Percentiles rank a stretch among this genome's conserved stretches.
These are phyloP conservation scores for Polypedilum vanderplanki DNA, from an alignment of 1,140 invertebrate genomes.

Conservation along the genomic window DNA sequence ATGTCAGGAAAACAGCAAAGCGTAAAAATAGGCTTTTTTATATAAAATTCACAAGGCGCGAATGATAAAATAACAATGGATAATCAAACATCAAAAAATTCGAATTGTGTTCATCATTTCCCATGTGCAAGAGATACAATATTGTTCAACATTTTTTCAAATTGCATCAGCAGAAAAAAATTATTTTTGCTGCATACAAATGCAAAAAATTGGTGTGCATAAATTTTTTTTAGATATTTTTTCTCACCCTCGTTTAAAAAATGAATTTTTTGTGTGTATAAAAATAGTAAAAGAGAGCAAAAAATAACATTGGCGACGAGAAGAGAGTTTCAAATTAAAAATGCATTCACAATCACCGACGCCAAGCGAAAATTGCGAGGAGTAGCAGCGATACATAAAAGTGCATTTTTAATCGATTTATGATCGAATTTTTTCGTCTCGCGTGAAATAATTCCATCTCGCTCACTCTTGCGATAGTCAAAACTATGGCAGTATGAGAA, in stretches of 20 bases:
- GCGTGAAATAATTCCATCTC: neutral
- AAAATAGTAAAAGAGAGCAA: neutral
- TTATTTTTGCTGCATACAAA: too few species aligned
- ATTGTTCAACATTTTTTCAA: neutral
- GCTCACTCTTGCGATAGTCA: neutral
- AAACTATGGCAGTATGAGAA: too few species aligned
- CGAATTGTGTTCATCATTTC: neutral
- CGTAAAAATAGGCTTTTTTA: too few species aligned
- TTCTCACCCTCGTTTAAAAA: neutral
- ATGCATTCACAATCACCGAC: constrained; percentile 10
- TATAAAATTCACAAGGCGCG: neutral
- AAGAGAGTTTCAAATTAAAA: constrained; percentile 19
- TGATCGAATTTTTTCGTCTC: neutral
- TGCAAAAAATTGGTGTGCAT: neutral
- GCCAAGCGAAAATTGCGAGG: neutral
- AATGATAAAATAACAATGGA: constrained; percentile 14
- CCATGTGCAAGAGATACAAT: neutral
- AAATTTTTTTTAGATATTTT: constrained; percentile 11
- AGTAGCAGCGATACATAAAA: neutral
- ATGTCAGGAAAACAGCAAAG: too few species aligned
- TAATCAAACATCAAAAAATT: constrained; percentile 8
- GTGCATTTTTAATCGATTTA: constrained; percentile 6
- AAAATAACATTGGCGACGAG: neutral
- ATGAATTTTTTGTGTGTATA: neutral
- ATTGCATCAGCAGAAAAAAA: neutral